Conservation (phyloP, 2,113 vertebrate species). For the Notarius lentiginosus region DNA sequence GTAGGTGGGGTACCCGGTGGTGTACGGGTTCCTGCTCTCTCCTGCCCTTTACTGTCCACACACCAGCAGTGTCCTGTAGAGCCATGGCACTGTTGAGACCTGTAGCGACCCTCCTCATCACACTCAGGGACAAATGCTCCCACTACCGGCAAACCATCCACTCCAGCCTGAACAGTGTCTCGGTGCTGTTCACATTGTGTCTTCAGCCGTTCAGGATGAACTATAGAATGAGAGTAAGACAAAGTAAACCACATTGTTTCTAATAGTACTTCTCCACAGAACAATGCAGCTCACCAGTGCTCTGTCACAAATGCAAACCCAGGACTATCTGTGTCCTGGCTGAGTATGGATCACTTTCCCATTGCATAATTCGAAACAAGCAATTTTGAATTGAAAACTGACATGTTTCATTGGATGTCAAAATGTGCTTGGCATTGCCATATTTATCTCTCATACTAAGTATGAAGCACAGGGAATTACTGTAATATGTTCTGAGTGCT, state of each 20-base stretch:
- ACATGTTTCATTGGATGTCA: no score
- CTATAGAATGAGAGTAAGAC: constrained; percentile 41
- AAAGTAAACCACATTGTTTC: background rate
- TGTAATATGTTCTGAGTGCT: no score
- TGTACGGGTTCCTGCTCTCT: constrained; percentile 67
- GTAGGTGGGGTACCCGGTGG: constrained; percentile 56
- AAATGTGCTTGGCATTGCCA: no score
- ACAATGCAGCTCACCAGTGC: background rate
- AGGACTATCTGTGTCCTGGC: no score
- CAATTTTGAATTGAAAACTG: no score
- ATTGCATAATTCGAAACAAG: no score
- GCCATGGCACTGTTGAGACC: constrained; percentile 74
- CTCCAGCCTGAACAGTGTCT: constrained; percentile 39
- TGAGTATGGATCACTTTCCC: no score
- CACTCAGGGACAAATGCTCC: constrained; percentile 74
- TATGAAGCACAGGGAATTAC: no score
- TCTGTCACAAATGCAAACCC: no score
- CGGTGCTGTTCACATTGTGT: constrained; percentile 69
- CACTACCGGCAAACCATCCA: background rate
- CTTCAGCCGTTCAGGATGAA: constrained; percentile 57
- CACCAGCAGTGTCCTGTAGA: constrained; percentile 77
- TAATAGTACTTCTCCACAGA: background rate
- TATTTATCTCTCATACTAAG: no score
- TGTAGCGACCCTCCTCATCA: constrained; percentile 71
- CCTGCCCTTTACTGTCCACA: constrained; percentile 65